Base-by-base conservation (phyloP, 2,888 invertebrate genomes). In the Folsomia candida region DNA sequence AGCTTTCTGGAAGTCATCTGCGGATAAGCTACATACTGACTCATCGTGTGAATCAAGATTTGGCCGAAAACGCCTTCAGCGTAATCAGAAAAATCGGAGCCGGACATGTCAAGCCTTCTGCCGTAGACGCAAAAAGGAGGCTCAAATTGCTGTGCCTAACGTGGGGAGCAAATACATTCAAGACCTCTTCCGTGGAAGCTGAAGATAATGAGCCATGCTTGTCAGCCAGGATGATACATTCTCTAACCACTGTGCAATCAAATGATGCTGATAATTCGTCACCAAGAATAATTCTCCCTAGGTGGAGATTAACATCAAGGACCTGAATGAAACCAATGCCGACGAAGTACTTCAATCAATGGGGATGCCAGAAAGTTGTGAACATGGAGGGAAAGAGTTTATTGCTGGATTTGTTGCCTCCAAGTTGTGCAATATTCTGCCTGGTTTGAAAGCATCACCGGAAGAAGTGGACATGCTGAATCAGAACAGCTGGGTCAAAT, bases 11-110 rank as follows among this genome's bases (percentile, higher is more conserved):
- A 2, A 51, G 51, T 28, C 11, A 26, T 2, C 18, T 66, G 28
- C 11, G 26, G 22, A 22, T 66, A 1, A 57, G 14, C 4, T 58
- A 66, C 28, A 2, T 66, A 1, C 18, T 66, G 27, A 66, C 66
- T 4, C 58, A 54, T 20, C 1, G 66, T 1, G 14, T 66, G 1
- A 66, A 66, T 57, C 66, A 66, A 57, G 66, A 66, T 51, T 14
- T 64, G 9, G 51, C 51, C 1, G 64, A 64, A 24, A 64, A 64
- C 18, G 51, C 51, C n/a, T 64, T 64, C 22, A 64, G 64, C 25
- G 51, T 64, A 4, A 54, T 54, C 22, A 6, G 54, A n/a, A 60
- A 22, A n/a, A 11, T 22, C 6, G 54, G 54, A 11, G 22, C 4
- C 6, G 6, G 6, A 6, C 6, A 54, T 54, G n/a, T n/a, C 4